A percentile compares a stretch with the other conserved stretches of the same genome.
Conservation (phyloP, 1,140 invertebrate genomes). For the Chlorops oryzae region DNA sequence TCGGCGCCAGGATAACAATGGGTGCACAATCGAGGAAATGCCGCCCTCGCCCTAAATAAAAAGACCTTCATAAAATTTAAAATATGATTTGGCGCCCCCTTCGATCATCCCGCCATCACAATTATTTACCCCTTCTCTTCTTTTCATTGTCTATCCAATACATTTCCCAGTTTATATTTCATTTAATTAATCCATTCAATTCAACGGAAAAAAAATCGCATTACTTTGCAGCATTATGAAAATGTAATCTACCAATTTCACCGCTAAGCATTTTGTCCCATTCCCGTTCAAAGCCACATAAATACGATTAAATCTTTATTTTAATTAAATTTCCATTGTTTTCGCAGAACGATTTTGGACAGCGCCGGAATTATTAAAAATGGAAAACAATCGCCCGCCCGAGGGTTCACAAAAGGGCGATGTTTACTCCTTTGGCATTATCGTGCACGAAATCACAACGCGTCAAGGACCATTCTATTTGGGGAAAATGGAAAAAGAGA, state of each 20-base stretch:
- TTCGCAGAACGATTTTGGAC: slow-evolving; percentile 80
- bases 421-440: slow-evolving; percentile 92
- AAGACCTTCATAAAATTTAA: no score
- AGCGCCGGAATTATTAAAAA: slow-evolving; percentile 80
- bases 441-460: slow-evolving; percentile 85
- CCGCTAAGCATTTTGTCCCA: background rate
- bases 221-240: background rate
- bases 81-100: no score
- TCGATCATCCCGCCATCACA: no score
- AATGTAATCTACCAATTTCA: background rate
- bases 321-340: slow-evolving; percentile 6
- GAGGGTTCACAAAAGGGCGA: slow-evolving; percentile 86
- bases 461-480: slow-evolving; percentile 84
- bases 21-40: no score
- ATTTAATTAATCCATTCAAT: no score
- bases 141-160: background rate
- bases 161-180: background rate
- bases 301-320: background rate
- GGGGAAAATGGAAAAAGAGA: slow-evolving; percentile 53
- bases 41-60: no score
- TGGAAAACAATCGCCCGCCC: slow-evolving; percentile 56
- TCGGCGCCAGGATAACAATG: no score
- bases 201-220: no score
- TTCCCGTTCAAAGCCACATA: no score
- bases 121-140: background rate